Conservation (phyloP, 2,113 vertebrate species). For the Prinia subflava region DNA sequence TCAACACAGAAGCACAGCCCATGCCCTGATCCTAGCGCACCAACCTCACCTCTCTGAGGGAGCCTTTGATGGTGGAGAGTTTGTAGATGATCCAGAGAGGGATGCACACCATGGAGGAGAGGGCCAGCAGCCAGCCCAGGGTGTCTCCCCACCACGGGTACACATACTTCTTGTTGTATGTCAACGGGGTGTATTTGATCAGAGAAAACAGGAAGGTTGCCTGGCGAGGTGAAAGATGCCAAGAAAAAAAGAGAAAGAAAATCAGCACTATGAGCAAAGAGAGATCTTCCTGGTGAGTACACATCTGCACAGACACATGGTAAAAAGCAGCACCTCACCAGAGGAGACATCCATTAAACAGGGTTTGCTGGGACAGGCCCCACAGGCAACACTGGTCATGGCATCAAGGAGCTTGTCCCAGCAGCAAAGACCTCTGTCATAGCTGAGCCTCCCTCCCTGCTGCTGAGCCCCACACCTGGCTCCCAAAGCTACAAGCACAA, state of each 20-base stretch:
- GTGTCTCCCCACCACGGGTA: conserved; percentile 95
- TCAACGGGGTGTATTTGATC: conserved; percentile 91
- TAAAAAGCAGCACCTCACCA: background rate
- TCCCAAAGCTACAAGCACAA: background rate
- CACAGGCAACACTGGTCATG: accelerated
- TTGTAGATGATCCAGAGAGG: conserved; percentile 83
- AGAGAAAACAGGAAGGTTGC: conserved; percentile 93
- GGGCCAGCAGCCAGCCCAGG: conserved; percentile 90
- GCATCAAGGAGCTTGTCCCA: background rate
- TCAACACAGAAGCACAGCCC: background rate
- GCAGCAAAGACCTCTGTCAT: background rate
- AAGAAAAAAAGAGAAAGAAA: background rate
- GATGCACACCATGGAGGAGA: conserved; percentile 93
- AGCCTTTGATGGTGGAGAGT: conserved; percentile 82
- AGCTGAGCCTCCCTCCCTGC: background rate
- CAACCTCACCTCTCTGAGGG: conserved; percentile 83
- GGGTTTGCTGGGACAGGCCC: background rate
- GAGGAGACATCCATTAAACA: background rate
- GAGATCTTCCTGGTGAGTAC: background rate
- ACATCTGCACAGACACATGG: background rate
- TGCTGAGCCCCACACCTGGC: background rate
- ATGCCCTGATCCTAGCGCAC: background rate
- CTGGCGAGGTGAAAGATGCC: conserved; percentile 57
- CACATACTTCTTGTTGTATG: conserved; percentile 93
- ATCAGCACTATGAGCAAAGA: background rate